Base-by-base conservation (phyloP, 2,113 vertebrate genomes). In the Anthoscopus minutus region DNA sequence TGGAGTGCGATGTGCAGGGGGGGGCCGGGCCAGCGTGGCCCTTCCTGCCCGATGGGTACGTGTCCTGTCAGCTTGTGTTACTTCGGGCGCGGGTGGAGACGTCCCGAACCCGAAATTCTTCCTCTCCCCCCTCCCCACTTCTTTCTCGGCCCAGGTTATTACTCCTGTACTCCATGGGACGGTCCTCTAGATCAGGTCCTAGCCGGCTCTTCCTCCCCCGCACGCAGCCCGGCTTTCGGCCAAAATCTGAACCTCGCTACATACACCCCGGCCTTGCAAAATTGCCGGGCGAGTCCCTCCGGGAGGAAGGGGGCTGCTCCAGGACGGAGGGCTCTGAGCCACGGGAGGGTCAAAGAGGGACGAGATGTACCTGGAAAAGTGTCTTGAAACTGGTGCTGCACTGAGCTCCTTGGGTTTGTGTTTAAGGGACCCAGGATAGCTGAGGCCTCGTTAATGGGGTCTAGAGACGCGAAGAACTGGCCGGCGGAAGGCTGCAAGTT, bases 311-410 rank as follows among this genome's bases (percentile, higher is more conserved):
- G 48, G 61, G 35, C 89, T 51, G 37, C 87, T 91, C 77, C 45
- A 17, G 77, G 64, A 37, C 6, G 31, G 83, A 76, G 92, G 58
- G 47, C 86, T 57, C 92, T 45, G 88, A 1, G 33, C 79, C 82
- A 27, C 45, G 11, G 81, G 35, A 82, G 65, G 61, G 58, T 89
- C 40, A 66, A 82, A 73, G 44, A 82, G 87, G 89, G 15, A 60
- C 17, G 66, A 64, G 80, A 79, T 95, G 96, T 99, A 99, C 99
- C 99, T 99, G 99, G 99, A 98, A 99, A 99, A 94, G 99, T 98
- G 98, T 99, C 99, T 98, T 99, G 99, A 98, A 99, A 99, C 97
- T 99, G 99, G 98, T 99, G 99, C 98, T 99, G 99, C 94, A 99
- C 99, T 98, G 99, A 98, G 94, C 98, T 99, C 95, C 99, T 99